These are phyloP conservation scores for Campoplex capitator DNA, from an alignment of 2,888 invertebrate species.

Conservation along the genomic window DNA sequence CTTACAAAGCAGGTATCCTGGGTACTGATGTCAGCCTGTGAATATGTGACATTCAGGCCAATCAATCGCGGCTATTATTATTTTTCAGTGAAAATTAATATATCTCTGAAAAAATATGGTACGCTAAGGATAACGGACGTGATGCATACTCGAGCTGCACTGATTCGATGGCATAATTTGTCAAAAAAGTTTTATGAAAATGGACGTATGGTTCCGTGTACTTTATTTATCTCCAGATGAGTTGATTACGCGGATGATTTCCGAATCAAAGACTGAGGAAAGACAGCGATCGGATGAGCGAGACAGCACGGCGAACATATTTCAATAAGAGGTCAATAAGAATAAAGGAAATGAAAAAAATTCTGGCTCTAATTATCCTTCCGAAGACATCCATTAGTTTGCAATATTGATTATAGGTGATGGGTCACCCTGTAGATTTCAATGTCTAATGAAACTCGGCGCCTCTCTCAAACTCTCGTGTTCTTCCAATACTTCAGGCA, in stretches of 20 bases:
- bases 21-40: background rate
- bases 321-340: background rate
- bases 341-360: background rate
- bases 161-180: too few species aligned
- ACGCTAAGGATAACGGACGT: background rate
- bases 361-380: background rate
- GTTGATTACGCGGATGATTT: background rate
- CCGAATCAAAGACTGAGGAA: background rate
- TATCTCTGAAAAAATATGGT: background rate
- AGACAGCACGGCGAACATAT: background rate
- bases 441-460: constrained; percentile 20
- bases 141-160: too few species aligned
- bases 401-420: background rate
- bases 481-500: constrained; percentile 11
- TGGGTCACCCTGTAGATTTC: background rate
- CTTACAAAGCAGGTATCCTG: background rate
- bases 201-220: too few species aligned
- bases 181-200: too few species aligned
- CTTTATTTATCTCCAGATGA: too few species aligned
- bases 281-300: too few species aligned
- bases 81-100: background rate
- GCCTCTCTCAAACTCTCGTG: background rate
- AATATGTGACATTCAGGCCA: background rate
- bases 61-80: background rate
- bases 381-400: background rate